A percentile compares a stretch with the other conserved stretches of the same genome.
Evolutionary conservation across 1,140 invertebrate genomes (phyloP).

Genomic region (Drosophila nigrodunni): DNA sequence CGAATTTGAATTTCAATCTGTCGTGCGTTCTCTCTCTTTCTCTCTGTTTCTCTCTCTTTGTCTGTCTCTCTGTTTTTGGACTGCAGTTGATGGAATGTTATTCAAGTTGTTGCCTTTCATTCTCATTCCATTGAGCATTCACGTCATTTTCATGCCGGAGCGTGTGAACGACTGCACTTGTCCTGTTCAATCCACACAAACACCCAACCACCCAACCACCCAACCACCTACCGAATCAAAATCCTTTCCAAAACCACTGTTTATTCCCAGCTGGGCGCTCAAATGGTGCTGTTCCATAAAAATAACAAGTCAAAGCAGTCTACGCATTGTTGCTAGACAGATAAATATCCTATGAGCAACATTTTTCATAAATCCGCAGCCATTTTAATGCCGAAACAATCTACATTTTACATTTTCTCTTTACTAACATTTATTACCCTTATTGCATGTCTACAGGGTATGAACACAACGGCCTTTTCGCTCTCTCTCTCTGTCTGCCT

Average conservation of each 20-base stretch:
- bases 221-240: slow-evolving; percentile 19
- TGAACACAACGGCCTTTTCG: slow-evolving; percentile 11
- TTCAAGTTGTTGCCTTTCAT: slow-evolving; percentile 35
- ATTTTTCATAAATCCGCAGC: background rate
- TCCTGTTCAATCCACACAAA: slow-evolving; percentile 1
- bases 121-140: slow-evolving; percentile 36
- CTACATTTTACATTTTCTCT: no score
- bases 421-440: background rate
- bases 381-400: no score
- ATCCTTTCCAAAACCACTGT: slow-evolving; percentile 29
- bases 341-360: background rate
- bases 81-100: slow-evolving; percentile 49
- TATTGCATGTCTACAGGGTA: slow-evolving; percentile 6
- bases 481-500: no score
- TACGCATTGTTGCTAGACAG: background rate
- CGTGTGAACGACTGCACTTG: slow-evolving; percentile 68
- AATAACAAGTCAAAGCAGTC: slow-evolving; percentile 15
- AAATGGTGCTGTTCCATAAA: slow-evolving; percentile 20
- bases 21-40: slow-evolving; percentile 23
- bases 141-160: slow-evolving; percentile 34
- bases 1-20: slow-evolving; percentile 66
- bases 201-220: slow-evolving; percentile 7
- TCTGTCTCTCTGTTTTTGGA: background rate
- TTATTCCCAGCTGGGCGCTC: slow-evolving; percentile 28
- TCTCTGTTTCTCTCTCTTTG: background rate